Base-by-base conservation (phyloP, 1,140 invertebrate species). In the Monomorium pharaonis region DNA sequence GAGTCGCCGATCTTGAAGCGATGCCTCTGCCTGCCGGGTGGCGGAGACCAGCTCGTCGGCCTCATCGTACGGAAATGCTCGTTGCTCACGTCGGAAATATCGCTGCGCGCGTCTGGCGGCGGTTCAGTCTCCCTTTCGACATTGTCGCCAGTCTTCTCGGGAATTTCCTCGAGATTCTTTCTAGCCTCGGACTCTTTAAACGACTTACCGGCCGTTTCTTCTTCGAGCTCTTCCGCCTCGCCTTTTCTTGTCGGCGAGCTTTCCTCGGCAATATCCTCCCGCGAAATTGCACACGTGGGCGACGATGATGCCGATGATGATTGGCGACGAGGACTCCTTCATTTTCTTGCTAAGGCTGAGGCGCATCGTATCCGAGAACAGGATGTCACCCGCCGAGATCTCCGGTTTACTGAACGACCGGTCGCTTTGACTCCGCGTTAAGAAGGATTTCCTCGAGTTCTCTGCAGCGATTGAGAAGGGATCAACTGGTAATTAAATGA, bases 311-410 rank as follows among this genome's bases (percentile, higher is more conserved):
- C 33, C 18, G 30, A n/a, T 14, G 30, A 10, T 9, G 63, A 54
- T n/a, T 16, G 62, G 47, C 27, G 49, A 24, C 0, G 86, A 44
- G 1, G 54, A n/a, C 14, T 90, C 88, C 42, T 91, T 94, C 0
- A 63, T 93, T 90, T 95, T 96, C 86, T 95, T 95, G 91, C 96
- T 96, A n/a, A 96, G 95, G 88, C 97, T 96, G 84, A 98, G 94
- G 24, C 97, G 96, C 97, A 98, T 98, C 21, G 97, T 98, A 92
- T 98, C 96, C 95, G 96, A 95, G 94, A 97, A 97, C 93, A 92
- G 91, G 0, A 94, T 89, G 33, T 93, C 88, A 6, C 86, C 90
- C 0, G 93, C 93, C 14, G 87, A 92, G 3, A 94, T 74, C 58
- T 92, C 92, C 0, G 92, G 90, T n/a, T 85, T 86, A 5, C 83